phyloP scores from a whole-genome alignment of 2,113 vertebrate genomes.

The Leiothrix lutea region DNA sequence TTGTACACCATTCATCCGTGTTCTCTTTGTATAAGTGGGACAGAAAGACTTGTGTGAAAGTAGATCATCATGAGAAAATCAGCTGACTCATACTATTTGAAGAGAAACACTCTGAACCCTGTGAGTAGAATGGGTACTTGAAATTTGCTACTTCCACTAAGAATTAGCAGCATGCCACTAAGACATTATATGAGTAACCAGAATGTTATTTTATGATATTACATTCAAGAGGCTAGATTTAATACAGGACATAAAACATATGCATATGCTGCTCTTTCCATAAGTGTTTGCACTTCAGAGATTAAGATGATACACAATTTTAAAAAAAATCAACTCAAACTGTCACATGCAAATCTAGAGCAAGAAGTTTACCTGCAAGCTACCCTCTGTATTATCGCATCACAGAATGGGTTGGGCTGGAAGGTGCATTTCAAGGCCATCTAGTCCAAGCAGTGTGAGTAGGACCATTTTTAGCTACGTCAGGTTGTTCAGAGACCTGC shows the following conservation, averaged over 20 bases:
- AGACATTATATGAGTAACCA: not conserved
- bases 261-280: not conserved
- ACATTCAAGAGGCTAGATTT: not conserved
- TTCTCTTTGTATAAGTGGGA: not conserved
- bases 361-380: not conserved
- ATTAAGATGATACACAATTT: no score
- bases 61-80: not conserved
- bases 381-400: not conserved
- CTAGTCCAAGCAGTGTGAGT: not conserved
- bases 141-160: not conserved
- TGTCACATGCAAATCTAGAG: not conserved
- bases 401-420: not conserved
- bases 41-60: not conserved
- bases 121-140: not conserved
- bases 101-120: not conserved
- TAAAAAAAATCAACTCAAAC: not conserved
- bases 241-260: not conserved
- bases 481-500: not conserved
- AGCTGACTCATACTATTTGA: not conserved
- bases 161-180: not conserved
- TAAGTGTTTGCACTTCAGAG: not conserved
- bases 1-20: not conserved
- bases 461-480: not conserved
- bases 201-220: not conserved
- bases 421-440: not conserved